phyloP scores from a whole-genome alignment of 1,140 invertebrate species.

The Stegodyphus dumicola region DNA sequence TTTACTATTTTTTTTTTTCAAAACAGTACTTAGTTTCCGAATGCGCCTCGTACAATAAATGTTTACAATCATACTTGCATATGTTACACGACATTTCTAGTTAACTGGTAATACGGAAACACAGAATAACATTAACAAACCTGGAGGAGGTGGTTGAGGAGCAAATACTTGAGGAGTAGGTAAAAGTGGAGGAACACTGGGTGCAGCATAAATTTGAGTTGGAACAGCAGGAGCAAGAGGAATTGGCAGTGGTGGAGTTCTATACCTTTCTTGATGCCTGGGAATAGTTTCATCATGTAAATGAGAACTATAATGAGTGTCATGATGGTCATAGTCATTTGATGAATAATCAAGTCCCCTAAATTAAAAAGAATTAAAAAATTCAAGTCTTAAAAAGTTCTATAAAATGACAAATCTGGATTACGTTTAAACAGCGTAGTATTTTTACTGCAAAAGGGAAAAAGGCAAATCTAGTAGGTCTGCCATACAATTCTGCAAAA shows the following conservation, averaged over 20 bases:
- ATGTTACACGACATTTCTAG: neutral
- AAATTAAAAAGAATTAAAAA: no score
- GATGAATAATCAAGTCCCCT: no score
- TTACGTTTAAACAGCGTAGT: no score
- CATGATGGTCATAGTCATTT: constrained; percentile 2
- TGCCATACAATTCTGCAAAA: no score
- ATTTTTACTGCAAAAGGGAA: no score
- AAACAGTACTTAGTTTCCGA: neutral
- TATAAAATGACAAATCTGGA: no score
- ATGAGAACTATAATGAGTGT: constrained; percentile 4
- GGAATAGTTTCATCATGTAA: constrained; percentile 3
- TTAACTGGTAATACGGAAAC: no score
- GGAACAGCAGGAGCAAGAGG: constrained; percentile 5
- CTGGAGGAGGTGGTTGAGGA: constrained; percentile 62
- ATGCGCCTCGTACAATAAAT: no score
- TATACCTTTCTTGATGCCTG: constrained; percentile 29
- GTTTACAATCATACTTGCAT: no score
- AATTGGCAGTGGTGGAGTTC: constrained; percentile 14
- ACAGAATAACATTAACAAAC: constrained; percentile 1
- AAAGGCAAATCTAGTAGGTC: no score
- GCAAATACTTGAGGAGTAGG: constrained; percentile 24
- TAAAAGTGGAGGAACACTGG: neutral
- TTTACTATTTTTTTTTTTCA: no score
- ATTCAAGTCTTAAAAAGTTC: no score
- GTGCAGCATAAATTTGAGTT: neutral